Percentiles rank a stretch among this genome's conserved stretches.
phyloP scores from a whole-genome alignment of 2,888 invertebrate species.

The Thereva nobilitata region DNA sequence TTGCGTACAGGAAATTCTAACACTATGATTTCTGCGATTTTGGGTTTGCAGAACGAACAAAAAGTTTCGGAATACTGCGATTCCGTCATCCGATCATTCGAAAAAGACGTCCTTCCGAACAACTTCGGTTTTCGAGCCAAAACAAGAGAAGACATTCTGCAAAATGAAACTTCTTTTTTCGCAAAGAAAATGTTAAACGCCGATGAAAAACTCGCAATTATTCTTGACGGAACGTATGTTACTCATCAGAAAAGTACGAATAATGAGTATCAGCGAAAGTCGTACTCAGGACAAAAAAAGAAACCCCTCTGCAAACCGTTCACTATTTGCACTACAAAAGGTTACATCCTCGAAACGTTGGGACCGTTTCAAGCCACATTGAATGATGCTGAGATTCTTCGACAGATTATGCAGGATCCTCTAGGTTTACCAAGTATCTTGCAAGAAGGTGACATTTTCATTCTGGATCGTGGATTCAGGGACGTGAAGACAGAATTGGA shows the following conservation, averaged over 20 bases:
- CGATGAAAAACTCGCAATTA: too few species aligned
- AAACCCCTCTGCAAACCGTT: conserved; percentile 1
- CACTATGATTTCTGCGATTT: neutral
- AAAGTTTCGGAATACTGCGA: neutral
- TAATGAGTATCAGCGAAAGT: conserved; percentile 1
- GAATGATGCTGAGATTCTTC: neutral
- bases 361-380: neutral
- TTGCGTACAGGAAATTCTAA: too few species aligned
- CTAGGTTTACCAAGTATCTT: neutral
- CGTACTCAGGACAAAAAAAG: conserved; percentile 6
- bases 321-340: conserved; percentile 3
- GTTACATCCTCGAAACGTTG: neutral
- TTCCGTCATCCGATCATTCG: neutral
- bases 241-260: conserved; percentile 1
- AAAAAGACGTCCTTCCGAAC: too few species aligned
- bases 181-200: too few species aligned
- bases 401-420: neutral
- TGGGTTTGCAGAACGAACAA: neutral
- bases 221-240: neutral
- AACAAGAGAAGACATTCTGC: neutral
- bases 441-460: neutral
- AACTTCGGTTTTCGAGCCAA: neutral
- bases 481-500: neutral
- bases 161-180: too few species aligned
- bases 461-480: neutral